These are phyloP conservation scores for Pangasius djambal DNA, from an alignment of 2,797 vertebrate genomes.

Conservation along the genomic window DNA sequence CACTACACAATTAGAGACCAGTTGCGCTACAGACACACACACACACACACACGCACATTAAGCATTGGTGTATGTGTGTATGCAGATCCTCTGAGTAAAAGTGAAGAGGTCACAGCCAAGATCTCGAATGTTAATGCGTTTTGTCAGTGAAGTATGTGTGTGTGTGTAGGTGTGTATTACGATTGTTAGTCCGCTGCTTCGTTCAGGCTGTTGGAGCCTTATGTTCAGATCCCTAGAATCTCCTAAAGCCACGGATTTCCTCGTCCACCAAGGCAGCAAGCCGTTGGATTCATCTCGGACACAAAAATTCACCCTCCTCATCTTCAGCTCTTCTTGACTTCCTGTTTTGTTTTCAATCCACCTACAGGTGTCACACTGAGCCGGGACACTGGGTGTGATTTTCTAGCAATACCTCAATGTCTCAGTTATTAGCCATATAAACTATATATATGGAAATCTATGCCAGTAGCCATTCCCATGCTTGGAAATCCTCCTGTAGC, in stretches of 20 bases:
- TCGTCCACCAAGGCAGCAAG: conserved; percentile 41
- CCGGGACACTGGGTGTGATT: background rate
- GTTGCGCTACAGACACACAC: background rate
- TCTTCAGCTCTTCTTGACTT: conserved; percentile 7
- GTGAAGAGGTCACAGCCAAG: conserved; percentile 36
- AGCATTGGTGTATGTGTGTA: conserved; percentile 24
- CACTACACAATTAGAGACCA: conserved; percentile 47
- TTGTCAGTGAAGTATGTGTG: conserved; percentile 45
- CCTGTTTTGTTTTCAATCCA: conserved; percentile 5
- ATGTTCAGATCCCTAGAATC: conserved; percentile 49
- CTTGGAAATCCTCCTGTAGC: background rate
- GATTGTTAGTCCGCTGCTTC: conserved; percentile 35
- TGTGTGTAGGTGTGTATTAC: conserved; percentile 39
- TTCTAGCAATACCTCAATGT: background rate
- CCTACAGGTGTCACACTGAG: background rate
- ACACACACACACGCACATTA: background rate
- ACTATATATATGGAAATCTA: background rate
- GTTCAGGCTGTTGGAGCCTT: background rate
- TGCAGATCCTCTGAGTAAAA: conserved; percentile 43
- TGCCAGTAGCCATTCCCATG: background rate
- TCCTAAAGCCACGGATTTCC: conserved; percentile 54
- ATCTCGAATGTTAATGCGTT: conserved; percentile 52
- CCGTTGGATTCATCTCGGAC: conserved; percentile 41
- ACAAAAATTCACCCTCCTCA: background rate
- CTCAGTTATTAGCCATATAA: background rate